phyloP scores from a whole-genome alignment of 2,113 vertebrate genomes.

The Ciconia boyciana region DNA sequence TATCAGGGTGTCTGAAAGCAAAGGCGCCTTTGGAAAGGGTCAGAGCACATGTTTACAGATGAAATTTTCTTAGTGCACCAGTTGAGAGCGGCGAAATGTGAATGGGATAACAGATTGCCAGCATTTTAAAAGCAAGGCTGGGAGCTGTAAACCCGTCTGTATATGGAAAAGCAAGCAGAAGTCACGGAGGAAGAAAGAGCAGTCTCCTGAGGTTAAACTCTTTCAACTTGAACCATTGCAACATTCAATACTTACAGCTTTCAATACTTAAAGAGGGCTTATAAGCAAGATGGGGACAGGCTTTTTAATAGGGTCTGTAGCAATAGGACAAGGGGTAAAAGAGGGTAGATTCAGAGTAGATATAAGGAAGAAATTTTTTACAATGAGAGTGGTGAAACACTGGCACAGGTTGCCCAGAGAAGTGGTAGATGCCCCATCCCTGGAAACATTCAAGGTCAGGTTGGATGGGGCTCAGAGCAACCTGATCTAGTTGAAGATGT shows the following conservation, averaged over 20 bases:
- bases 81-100: not conserved
- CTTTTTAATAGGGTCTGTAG: not conserved
- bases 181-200: not conserved
- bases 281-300: not conserved
- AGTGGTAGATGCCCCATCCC: not conserved
- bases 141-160: not conserved
- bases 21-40: not conserved
- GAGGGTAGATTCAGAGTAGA: not conserved
- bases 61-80: not conserved
- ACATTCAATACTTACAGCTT: not conserved
- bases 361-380: not conserved
- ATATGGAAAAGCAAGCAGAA: not conserved
- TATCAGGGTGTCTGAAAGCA: not conserved
- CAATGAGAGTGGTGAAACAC: rapidly evolving
- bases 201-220: not conserved
- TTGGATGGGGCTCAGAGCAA: rapidly evolving
- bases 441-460: not conserved
- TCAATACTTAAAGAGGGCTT: rapidly evolving
- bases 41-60: not conserved
- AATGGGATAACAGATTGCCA: not conserved
- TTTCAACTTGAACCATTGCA: not conserved
- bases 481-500: not conserved
- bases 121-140: not conserved
- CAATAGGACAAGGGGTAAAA: not conserved
- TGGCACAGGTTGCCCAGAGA: not conserved